Base-by-base conservation (phyloP, 2,888 invertebrate genomes). In the Tribolium freemani region DNA sequence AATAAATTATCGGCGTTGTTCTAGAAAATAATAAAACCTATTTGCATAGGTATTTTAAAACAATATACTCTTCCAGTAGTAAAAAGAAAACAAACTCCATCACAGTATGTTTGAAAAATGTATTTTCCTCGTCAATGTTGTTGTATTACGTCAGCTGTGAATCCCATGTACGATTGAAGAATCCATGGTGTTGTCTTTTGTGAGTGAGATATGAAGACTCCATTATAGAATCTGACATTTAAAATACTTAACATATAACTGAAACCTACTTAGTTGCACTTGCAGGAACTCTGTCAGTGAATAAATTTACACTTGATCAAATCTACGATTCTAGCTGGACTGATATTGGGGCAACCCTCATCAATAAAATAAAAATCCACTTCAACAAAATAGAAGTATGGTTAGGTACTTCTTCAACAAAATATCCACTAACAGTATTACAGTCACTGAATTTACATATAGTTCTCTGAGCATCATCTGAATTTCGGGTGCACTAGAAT, bases 391-490 rank as follows among this genome's bases (percentile, higher is more conserved):
- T 38, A 54, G 63, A 64, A 64, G 64, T 45, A 53, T 54, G 54
- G 26, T 53, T 61, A 46, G 30, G 48, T 58, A 45, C 61, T 60
- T 64, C 71, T 53, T 60, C 53, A 71, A 71, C 67, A 61, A 67
- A 57, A 67, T 69, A 69, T 69, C 60, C 69, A 60, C 69, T 69
- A 69, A 69, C 50, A 56, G 71, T 71, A 63, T 69, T 69, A 60
- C 53, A 61, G 67, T 70, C 57, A 54, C 57, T 70, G 31, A 61
- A 67, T 67, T 67, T 67, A 57, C 20, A 66, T 46, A 48, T 48
- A 56, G 72, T 72, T 69, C 78, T 78, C 79, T 78, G 78, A 77
- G 79, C 77, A 76, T 76, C 76, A 61, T 76, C 64, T 66, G 70
- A 68, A 60, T 72, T 74, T 53, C 61, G 54, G 30, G 73, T 71